phyloP scores from a whole-genome alignment of 2,113 vertebrate genomes.

The Tetrax tetrax region DNA sequence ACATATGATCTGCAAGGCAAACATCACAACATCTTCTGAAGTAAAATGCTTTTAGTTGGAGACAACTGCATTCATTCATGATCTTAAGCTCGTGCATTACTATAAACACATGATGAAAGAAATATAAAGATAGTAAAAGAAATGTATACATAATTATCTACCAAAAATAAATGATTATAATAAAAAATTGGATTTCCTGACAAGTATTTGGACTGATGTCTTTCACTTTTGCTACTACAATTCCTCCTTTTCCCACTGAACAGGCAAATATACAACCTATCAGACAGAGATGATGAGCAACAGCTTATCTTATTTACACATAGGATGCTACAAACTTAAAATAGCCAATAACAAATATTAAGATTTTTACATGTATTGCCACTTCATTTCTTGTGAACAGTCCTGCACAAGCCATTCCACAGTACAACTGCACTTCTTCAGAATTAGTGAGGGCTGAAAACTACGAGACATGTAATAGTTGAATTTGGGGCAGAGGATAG shows the following conservation, averaged over 20 bases:
- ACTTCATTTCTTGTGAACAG: not conserved
- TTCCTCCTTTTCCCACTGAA: not conserved
- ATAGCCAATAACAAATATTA: not conserved
- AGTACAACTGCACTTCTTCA: not conserved
- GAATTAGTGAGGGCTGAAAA: not conserved
- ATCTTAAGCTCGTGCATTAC: not conserved
- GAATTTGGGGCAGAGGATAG: not conserved
- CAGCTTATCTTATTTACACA: not conserved
- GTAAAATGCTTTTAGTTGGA: not conserved
- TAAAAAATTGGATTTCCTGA: not conserved
- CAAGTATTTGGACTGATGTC: not conserved
- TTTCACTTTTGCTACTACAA: not conserved
- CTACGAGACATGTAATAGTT: not conserved
- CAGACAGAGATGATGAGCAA: not conserved
- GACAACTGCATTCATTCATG: not conserved
- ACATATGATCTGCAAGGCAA: not conserved
- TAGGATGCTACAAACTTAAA: not conserved
- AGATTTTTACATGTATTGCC: not conserved
- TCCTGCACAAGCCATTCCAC: not conserved
- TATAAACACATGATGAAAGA: not conserved
- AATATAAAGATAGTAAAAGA: not conserved
- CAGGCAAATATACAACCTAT: not conserved
- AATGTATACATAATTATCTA: not conserved
- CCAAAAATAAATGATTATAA: not conserved
- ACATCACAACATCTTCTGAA: not conserved